Evolutionary conservation across 2,888 invertebrate genomes (phyloP).

Genomic region (Polyommatus iphigenia): DNA sequence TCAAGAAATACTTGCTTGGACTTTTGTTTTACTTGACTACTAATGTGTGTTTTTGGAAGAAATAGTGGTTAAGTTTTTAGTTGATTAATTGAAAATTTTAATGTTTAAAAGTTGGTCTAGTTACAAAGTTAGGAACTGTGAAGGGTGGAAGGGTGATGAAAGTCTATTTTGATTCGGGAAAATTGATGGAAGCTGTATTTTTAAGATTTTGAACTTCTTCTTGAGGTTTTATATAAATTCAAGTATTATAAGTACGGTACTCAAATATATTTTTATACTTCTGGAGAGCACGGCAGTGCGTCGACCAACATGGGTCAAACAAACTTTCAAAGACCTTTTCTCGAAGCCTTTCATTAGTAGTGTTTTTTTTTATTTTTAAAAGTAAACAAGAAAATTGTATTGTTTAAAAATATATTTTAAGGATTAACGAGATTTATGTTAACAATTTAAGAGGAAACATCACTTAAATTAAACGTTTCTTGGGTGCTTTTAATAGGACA

Average conservation of each 20-base stretch:
- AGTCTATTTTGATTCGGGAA: neutral
- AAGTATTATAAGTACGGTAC: no score
- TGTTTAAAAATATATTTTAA: no score
- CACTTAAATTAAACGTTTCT: slow-evolving; percentile 68
- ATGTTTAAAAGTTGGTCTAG: neutral
- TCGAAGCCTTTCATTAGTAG: no score
- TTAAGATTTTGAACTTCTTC: neutral
- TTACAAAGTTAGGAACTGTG: neutral
- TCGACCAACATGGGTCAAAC: no score
- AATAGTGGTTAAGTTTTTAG: neutral
- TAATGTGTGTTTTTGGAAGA: neutral
- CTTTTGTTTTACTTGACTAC: slow-evolving; percentile 9
- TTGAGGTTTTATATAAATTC: no score
- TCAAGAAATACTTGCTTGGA: slow-evolving; percentile 17
- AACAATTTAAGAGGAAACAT: slow-evolving; percentile 68
- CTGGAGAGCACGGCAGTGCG: no score
- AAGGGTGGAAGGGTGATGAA: slow-evolving; percentile 3
- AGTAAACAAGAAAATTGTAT: no score
- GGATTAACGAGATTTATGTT: slow-evolving; percentile 56
- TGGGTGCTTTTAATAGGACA: slow-evolving; percentile 74
- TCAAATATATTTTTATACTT: no score
- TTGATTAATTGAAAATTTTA: neutral
- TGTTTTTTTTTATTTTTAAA: no score
- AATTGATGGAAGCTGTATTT: neutral
- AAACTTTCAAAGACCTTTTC: no score